Evolutionary conservation across 2,888 invertebrate genomes (phyloP).

Genomic region (Leptopilina myrica): DNA sequence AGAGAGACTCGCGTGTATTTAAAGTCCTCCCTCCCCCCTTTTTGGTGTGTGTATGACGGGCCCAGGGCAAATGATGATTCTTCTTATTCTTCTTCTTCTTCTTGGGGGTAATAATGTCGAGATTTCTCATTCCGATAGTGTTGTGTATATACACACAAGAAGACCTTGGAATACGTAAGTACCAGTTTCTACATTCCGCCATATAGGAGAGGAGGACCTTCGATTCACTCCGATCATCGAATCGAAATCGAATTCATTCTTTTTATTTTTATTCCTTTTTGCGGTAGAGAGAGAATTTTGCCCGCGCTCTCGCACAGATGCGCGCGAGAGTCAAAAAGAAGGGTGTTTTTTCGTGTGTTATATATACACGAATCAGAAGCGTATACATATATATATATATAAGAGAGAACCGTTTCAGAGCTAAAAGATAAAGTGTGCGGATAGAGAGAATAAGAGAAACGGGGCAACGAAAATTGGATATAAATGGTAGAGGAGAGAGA

Average conservation of each 20-base stretch:
- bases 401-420: neutral
- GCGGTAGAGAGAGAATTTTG: slow-evolving; percentile 44
- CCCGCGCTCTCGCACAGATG: slow-evolving; percentile 9
- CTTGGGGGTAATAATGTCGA: slow-evolving; percentile 50
- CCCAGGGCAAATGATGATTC: slow-evolving; percentile 50
- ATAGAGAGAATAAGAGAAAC: slow-evolving; percentile 40
- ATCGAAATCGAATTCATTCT: slow-evolving; percentile 28
- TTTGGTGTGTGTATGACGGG: slow-evolving; percentile 43
- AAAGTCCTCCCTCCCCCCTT: slow-evolving; percentile 21
- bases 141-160: slow-evolving; percentile 27
- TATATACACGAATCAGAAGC: slow-evolving; percentile 45
- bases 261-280: slow-evolving; percentile 36
- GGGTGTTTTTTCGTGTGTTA: slow-evolving; percentile 52
- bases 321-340: slow-evolving; percentile 25
- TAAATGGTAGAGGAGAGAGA: slow-evolving; percentile 53
- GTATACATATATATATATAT: too few relatives aligned
- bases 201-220: slow-evolving; percentile 1
- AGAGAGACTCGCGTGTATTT: slow-evolving; percentile 52
- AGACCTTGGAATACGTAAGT: slow-evolving; percentile 49
- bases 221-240: neutral
- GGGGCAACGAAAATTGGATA: slow-evolving; percentile 66
- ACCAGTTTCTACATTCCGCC: slow-evolving; percentile 47
- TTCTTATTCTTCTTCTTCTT: slow-evolving; percentile 41
- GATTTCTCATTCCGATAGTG: slow-evolving; percentile 44
- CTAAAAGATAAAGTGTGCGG: too few relatives aligned